Conservation (phyloP, 2,888 invertebrate genomes). For the Lasioglossum figueresi region DNA sequence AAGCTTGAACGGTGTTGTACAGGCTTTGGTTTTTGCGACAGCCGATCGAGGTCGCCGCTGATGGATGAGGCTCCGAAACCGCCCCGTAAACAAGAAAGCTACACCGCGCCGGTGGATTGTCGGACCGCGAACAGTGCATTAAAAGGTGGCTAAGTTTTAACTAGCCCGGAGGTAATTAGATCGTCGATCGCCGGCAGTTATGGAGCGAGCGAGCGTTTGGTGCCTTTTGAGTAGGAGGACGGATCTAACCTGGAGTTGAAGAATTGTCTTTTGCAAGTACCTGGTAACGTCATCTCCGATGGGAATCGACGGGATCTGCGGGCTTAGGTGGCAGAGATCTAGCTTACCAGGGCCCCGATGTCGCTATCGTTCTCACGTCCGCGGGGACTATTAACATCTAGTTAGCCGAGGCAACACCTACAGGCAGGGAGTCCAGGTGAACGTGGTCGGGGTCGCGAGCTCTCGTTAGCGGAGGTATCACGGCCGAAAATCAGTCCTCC, state of each 20-base stretch:
- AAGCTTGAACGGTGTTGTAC: background rate
- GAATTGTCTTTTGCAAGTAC: no score
- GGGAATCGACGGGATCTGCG: background rate
- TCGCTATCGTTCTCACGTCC: background rate
- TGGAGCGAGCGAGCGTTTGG: background rate
- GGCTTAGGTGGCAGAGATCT: background rate
- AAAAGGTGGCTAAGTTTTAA: background rate
- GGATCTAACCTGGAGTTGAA: no score
- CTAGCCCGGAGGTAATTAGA: background rate
- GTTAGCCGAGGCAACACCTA: constrained; percentile 21
- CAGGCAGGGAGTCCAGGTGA: background rate
- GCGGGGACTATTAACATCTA: constrained; percentile 3
- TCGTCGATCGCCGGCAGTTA: background rate
- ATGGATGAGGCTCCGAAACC: constrained; percentile 31
- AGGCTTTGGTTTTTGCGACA: constrained; percentile 22
- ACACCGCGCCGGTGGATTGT: background rate
- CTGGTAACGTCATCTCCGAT: background rate
- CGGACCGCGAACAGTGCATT: background rate
- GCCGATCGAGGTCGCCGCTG: constrained; percentile 29
- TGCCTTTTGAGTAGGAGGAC: background rate
- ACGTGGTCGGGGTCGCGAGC: constrained; percentile 46
- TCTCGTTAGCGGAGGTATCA: constrained; percentile 67
- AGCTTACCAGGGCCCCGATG: background rate
- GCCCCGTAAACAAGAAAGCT: constrained; percentile 26
- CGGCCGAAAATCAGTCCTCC: constrained; percentile 58